Percentiles rank a stretch among this genome's conserved stretches.
Evolutionary conservation across 2,888 invertebrate species (phyloP).

Genomic region (Ormia ochracea): DNA sequence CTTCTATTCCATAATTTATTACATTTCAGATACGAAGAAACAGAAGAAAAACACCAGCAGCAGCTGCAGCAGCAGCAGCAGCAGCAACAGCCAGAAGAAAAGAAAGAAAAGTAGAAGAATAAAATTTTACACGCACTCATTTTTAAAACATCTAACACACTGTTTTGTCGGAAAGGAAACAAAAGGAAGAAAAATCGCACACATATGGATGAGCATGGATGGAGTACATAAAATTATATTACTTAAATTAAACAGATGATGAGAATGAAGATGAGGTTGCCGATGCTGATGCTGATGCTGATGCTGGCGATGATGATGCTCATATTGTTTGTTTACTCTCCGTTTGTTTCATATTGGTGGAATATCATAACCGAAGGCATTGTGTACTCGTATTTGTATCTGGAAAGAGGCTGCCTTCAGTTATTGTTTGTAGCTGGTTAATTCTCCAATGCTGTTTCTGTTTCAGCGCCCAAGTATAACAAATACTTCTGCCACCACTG

Average conservation of each 20-base stretch:
- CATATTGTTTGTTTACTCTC: slow-evolving; percentile 48
- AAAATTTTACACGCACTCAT: slow-evolving; percentile 51
- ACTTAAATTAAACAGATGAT: slow-evolving; percentile 53
- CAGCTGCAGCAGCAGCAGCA: not conserved
- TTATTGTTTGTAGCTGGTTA: slow-evolving; percentile 29
- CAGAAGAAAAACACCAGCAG: not conserved
- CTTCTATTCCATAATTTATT: slow-evolving; percentile 47
- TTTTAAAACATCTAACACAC: slow-evolving; percentile 16
- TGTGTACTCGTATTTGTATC: not conserved
- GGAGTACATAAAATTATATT: slow-evolving; percentile 54
- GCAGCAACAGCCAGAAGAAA: not conserved
- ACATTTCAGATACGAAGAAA: slow-evolving; percentile 37
- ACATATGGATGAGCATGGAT: slow-evolving; percentile 5
- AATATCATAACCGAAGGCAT: slow-evolving; percentile 4
- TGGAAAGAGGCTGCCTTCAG: not conserved
- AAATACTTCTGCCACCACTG: slow-evolving; percentile 65
- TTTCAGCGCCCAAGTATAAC: slow-evolving; percentile 28
- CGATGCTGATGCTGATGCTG: slow-evolving; percentile 1
- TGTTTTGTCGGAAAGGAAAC: slow-evolving; percentile 22
- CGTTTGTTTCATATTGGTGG: slow-evolving; percentile 1
- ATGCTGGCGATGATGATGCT: slow-evolving; percentile 10
- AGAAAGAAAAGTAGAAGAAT: slow-evolving; percentile 13
- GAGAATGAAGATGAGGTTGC: slow-evolving; percentile 7
- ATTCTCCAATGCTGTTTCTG: slow-evolving; percentile 39
- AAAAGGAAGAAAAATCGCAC: slow-evolving; percentile 6